phyloP scores from a whole-genome alignment of 2,113 vertebrate genomes.

The Motacilla alba region DNA sequence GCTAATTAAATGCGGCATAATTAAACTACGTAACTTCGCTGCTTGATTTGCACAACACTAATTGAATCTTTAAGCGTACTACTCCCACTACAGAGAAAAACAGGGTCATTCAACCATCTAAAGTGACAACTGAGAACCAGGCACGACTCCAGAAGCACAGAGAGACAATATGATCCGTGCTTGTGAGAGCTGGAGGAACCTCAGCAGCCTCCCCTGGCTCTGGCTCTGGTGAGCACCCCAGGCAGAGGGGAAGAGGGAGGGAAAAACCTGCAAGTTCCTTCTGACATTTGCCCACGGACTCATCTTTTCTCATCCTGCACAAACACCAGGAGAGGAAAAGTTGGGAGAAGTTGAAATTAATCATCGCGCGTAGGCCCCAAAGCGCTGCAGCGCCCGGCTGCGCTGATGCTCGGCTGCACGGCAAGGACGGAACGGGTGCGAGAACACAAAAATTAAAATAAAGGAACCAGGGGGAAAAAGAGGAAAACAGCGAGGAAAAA shows the following conservation, averaged over 20 bases:
- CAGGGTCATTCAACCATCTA: neutral
- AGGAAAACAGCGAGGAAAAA: neutral
- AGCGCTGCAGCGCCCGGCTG: neutral
- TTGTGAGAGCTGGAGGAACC: neutral
- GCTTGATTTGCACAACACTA: conserved; percentile 30
- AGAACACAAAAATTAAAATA: neutral
- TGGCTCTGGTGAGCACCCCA: neutral
- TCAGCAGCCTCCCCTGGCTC: neutral
- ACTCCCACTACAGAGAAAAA: conserved; percentile 7
- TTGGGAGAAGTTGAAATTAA: neutral
- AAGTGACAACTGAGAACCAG: conserved; percentile 42
- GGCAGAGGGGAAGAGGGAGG: neutral
- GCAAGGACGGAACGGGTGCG: neutral
- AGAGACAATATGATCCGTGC: conserved; percentile 15
- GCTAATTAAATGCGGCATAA: conserved; percentile 48
- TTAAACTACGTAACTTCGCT: conserved; percentile 38
- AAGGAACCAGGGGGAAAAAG: no score
- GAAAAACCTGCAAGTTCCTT: neutral
- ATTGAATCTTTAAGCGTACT: conserved; percentile 28
- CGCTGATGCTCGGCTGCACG: neutral
- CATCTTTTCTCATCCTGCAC: neutral
- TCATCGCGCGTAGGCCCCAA: conserved; percentile 1
- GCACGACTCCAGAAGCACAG: conserved; percentile 24
- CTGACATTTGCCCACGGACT: neutral
- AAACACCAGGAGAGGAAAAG: neutral